These are phyloP conservation scores for Pseudomyrmex dendroicus DNA, from an alignment of 1,140 invertebrate species.

Conservation along the genomic window DNA sequence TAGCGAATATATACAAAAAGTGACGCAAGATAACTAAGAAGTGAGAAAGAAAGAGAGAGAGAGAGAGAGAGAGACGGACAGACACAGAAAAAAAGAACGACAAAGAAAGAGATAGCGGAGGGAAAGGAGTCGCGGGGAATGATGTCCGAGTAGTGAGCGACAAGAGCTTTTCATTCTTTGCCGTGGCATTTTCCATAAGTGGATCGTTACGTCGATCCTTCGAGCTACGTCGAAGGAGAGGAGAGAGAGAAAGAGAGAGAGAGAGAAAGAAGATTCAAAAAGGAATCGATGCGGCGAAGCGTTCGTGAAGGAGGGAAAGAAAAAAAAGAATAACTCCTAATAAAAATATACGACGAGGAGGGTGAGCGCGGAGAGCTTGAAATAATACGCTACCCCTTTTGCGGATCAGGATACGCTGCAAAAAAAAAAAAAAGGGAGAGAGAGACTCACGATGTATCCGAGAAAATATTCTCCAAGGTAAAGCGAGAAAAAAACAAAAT, in stretches of 20 bases:
- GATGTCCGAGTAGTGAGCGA: constrained; percentile 70
- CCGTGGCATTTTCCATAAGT: constrained; percentile 73
- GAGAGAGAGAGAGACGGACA: not conserved
- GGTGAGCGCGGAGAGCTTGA: constrained; percentile 22
- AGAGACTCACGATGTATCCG: not conserved
- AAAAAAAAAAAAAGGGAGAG: not conserved
- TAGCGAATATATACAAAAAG: too few relatives aligned
- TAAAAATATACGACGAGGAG: constrained; percentile 67
- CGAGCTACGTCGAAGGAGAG: constrained; percentile 50
- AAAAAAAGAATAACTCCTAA: constrained; percentile 64
- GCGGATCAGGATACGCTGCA: constrained; percentile 29
- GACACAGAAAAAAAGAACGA: too few relatives aligned
- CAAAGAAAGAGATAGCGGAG: not conserved
- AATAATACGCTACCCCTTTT: constrained; percentile 35
- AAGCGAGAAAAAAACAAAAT: not conserved
- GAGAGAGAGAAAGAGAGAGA: constrained; percentile 4
- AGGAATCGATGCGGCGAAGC: constrained; percentile 29
- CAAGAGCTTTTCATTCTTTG: constrained; percentile 70
- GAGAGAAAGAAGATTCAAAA: constrained; percentile 34
- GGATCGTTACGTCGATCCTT: constrained; percentile 74
- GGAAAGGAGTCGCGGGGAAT: constrained; percentile 5
- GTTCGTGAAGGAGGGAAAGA: constrained; percentile 16
- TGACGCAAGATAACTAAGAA: too few relatives aligned
- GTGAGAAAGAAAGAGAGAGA: too few relatives aligned
- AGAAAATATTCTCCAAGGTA: not conserved